Evolutionary conservation across 1,140 invertebrate genomes (phyloP), one percentile per base, ranked within the genome.

Genomic region (Subanguina moxae): DNA sequence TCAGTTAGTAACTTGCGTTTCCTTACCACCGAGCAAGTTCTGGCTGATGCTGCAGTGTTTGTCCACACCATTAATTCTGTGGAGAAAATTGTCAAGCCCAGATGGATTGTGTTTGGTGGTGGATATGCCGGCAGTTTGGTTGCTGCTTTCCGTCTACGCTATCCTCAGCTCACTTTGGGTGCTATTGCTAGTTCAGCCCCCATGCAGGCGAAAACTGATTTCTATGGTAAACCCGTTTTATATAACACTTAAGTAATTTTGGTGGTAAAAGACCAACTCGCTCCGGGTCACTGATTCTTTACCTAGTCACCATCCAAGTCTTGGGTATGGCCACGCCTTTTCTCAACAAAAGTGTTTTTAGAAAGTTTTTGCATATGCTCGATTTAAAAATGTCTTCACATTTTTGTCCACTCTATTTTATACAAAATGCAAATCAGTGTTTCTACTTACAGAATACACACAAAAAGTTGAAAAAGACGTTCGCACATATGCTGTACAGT

Each of bases 181-280:
- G 87, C 91, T 46, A 87, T 94, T 9, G 92, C 91, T 17, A 87
- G 90, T 0, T 93, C 91, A 85, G 91, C 90, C 1, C 92, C 92
- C 9, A 83, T 94, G n/a, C 76, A 90, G 45, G 91, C 92, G n/a
- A 83, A 90, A 84, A 84, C 90, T 9, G 88, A 94, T 84, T 94
- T 94, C 78, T 43, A 25, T n/a, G 70, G 68, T 70, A 1, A 71
- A 62, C 17, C 3, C n/a, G 1, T 13, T 62, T 62, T 62, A 30
- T 62, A 13, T 0, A 19, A 32, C 38, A 5, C 11, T 28, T 19
- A 61, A 28, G 23, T 19, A 21, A 9, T 25, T 21, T 21, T 11
- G 11, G 11, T 13, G n/a, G 21, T 11, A 11, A 45, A n/a, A 11
- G n/a, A 45, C n/a, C 43, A n/a, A 45, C 43, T 45, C n/a, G 43